Evolutionary conservation across 2,797 vertebrate genomes (phyloP), one percentile per base, ranked within the genome.

Genomic region (Centropyge bicolor): DNA sequence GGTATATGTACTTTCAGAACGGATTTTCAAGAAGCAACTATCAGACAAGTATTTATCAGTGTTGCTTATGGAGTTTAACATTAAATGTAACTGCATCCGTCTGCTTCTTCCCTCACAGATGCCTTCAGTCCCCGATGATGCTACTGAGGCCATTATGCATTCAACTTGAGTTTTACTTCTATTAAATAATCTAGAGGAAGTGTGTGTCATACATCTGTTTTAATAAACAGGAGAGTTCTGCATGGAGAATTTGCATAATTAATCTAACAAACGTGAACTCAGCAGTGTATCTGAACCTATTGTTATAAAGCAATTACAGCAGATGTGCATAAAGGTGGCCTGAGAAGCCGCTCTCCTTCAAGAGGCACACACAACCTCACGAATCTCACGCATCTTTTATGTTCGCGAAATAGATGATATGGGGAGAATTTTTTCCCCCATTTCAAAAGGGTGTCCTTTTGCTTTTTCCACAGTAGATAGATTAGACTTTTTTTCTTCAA

Each of bases 291-390:
- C 85, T 82, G 80, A 94, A 86, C 76, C 82, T 74, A 89, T 92
- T 94, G 91, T 94, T 89, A 89, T 73, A 82, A 93, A 90, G 88
- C 90, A 93, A 94, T 95, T 94, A 94, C 84, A 84, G 81, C 71
- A 79, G 81, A 79, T 88, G 81, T 78, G 79, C 82, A 81, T 72
- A 84, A 85, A 84, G 76, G 82, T 83, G 81, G 74, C 78, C 79
- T 43, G 52, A 86, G 81, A 81, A 74, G 73, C 60, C 2, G 35
- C 51, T 82, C 81, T 67, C 46, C 49, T 77, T 70, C 38, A 67
- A 75, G 61, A 83, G 76, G 84, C 64, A 65, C 16, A 80, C 72
- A 81, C 56, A 86, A 72, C 52, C 51, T 67, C 64, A 48, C 11
- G 9, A 77, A 88, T 83, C 84, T 85, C 74, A 88, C 63, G n/a